A percentile compares a stretch with the other conserved stretches of the same genome.
phyloP scores from a whole-genome alignment of 2,888 invertebrate species.

The Drosophila melanocephala region DNA sequence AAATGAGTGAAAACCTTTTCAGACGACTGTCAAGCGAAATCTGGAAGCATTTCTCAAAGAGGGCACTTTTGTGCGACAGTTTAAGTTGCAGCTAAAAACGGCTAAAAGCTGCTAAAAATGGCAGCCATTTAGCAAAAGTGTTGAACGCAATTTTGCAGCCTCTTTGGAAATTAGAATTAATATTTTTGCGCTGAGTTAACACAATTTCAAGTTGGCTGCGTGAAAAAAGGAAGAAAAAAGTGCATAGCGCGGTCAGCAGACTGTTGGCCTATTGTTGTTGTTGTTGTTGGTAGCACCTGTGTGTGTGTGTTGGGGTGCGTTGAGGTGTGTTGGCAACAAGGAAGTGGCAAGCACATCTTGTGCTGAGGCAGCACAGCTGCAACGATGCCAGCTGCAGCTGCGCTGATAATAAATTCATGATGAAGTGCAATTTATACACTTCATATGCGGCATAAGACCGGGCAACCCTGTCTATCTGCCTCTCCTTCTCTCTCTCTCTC shows the following conservation, averaged over 20 bases:
- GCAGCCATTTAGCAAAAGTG: conserved; percentile 41
- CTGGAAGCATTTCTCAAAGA: conserved; percentile 39
- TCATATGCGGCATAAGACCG: conserved; percentile 64
- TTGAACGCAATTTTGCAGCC: conserved; percentile 19
- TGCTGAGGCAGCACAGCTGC: conserved; percentile 73
- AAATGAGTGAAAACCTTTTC: conserved; percentile 19
- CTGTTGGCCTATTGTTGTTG: conserved; percentile 18
- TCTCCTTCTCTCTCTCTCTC: neutral
- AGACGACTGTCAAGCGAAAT: conserved; percentile 38
- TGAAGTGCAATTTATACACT: conserved; percentile 81
- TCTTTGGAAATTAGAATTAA: conserved; percentile 78
- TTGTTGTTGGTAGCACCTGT: conserved; percentile 41
- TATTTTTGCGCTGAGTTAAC: conserved; percentile 73
- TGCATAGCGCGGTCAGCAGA: conserved; percentile 68
- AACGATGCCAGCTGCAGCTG: conserved; percentile 74
- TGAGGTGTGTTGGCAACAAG: conserved; percentile 25
- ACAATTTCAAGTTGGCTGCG: conserved; percentile 78
- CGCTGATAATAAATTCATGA: conserved; percentile 80
- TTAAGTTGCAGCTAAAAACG: conserved; percentile 62
- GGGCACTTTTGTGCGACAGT: conserved; percentile 40
- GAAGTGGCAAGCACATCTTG: conserved; percentile 63
- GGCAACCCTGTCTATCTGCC: neutral
- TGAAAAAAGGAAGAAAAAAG: conserved; percentile 47
- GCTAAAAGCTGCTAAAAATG: conserved; percentile 32
- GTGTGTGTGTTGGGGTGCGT: conserved; percentile 30